These are phyloP conservation scores for Linnaemya vulpina DNA, from an alignment of 2,888 invertebrate genomes.

Conservation along the genomic window DNA sequence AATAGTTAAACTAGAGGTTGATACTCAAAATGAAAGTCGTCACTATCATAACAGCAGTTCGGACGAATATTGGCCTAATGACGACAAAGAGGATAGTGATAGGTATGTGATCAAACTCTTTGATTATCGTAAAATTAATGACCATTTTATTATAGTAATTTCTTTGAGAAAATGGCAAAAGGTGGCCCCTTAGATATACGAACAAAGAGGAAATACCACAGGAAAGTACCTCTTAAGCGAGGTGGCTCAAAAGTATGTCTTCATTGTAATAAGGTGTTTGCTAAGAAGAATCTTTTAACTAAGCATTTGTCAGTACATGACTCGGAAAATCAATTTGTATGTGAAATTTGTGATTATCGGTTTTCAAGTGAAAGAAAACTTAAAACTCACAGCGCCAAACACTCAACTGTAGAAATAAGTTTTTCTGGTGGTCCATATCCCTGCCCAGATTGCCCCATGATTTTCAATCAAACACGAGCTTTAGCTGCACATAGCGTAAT, in stretches of 20 bases:
- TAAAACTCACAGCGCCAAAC: slow-evolving; percentile 59
- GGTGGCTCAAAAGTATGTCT: slow-evolving; percentile 77
- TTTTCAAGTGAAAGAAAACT: slow-evolving; percentile 59
- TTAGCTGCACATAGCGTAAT: slow-evolving; percentile 56
- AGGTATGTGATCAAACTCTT: slow-evolving; percentile 16
- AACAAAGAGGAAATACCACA: slow-evolving; percentile 50
- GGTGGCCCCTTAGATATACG: neutral
- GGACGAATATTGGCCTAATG: slow-evolving; percentile 62
- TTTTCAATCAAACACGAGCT: slow-evolving; percentile 56
- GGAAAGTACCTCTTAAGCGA: slow-evolving; percentile 34
- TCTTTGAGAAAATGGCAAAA: slow-evolving; percentile 53
- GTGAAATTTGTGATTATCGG: slow-evolving; percentile 74
- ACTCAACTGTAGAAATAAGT: slow-evolving; percentile 34
- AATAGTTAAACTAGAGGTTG: slow-evolving; percentile 49
- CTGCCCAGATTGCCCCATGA: slow-evolving; percentile 59
- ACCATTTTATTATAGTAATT: slow-evolving; percentile 28
- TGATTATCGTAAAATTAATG: neutral
- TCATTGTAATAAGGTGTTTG: slow-evolving; percentile 84
- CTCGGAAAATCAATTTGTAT: slow-evolving; percentile 77
- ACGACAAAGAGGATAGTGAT: slow-evolving; percentile 54
- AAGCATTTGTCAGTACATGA: slow-evolving; percentile 78
- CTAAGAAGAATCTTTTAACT: slow-evolving; percentile 82
- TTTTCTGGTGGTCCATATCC: slow-evolving; percentile 60
- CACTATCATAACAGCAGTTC: slow-evolving; percentile 41
- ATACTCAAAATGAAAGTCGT: slow-evolving; percentile 19